Base-by-base conservation (phyloP, 2,888 invertebrate species). In the Poecilobothrus nobilitatus region DNA sequence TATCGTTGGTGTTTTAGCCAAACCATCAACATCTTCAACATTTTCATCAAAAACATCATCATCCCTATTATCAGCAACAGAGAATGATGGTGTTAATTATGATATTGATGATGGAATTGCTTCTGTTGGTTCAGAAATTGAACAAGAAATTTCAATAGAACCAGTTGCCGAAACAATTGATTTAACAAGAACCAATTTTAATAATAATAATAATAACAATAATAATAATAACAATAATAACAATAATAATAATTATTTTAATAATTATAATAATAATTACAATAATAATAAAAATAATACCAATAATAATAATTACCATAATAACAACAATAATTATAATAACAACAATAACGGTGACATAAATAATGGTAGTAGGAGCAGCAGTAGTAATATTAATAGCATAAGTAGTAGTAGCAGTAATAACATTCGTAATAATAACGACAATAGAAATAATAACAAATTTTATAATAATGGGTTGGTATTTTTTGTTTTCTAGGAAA, bases 81-180 rank as follows among this genome's bases (percentile, higher is more conserved):
- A 53, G 18, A 53, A 53, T 53, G 15, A 53, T 41, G 15, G 15
- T 41, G 15, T 12, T 12, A 41, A 41, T 41, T 12, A 41, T 41
- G 41, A 41, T 12, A 41, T 12, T 53, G 18, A 53, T 53, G 53
- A 15, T n/a, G 37, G 37, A 37, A 37, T 37, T 37, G 4, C 37
- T 53, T 53, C 53, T 18, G 15, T 15, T 18, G 6, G 12, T 12
- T 15, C 53, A 53, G 15, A 12, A 53, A 53, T n/a, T 18, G 53
- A 63, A 63, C 22, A 20, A 21, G 22, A 63, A 63, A 63, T 63
- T 63, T 22, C 63, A 7, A 63, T 63, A 53, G 53, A 53, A 53
- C 53, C 53, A n/a, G 53, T 53, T 53, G 53, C 53, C 53, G 53
- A 53, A 53, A 53, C n/a, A 18, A 53, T 53, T 12, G 53, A 53